Percentiles rank a stretch among this genome's conserved stretches.
phyloP scores from a whole-genome alignment of 1,140 invertebrate genomes.

The Anastrepha ludens region DNA sequence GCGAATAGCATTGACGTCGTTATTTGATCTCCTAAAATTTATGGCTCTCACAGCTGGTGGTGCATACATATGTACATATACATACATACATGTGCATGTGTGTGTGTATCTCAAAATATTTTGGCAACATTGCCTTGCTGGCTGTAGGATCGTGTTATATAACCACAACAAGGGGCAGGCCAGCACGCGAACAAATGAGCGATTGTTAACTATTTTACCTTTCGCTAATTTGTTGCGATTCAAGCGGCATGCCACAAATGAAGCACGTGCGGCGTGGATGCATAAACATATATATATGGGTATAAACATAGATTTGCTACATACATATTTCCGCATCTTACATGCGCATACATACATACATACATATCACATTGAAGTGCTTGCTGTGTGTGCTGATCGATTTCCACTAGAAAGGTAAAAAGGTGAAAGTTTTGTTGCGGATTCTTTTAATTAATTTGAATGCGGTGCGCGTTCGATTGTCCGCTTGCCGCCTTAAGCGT shows the following conservation, averaged over 20 bases:
- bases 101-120: no score
- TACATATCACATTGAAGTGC: background rate
- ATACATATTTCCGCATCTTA: background rate
- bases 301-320: background rate
- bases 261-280: background rate
- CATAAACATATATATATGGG: background rate
- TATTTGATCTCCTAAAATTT: background rate
- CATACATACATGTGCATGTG: background rate
- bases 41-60: background rate
- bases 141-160: no score
- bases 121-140: no score
- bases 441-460: background rate
- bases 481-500: background rate
- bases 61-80: background rate
- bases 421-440: slow-evolving; percentile 5
- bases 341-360: background rate
- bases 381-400: background rate
- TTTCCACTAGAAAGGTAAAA: background rate
- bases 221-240: background rate
- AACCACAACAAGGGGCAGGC: background rate
- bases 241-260: background rate
- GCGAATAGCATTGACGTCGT: background rate
- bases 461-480: background rate
- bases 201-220: background rate
- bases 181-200: background rate